These are phyloP conservation scores for Pristionchus arcanus DNA, from an alignment of 2,888 invertebrate genomes.

Conservation along the genomic window DNA sequence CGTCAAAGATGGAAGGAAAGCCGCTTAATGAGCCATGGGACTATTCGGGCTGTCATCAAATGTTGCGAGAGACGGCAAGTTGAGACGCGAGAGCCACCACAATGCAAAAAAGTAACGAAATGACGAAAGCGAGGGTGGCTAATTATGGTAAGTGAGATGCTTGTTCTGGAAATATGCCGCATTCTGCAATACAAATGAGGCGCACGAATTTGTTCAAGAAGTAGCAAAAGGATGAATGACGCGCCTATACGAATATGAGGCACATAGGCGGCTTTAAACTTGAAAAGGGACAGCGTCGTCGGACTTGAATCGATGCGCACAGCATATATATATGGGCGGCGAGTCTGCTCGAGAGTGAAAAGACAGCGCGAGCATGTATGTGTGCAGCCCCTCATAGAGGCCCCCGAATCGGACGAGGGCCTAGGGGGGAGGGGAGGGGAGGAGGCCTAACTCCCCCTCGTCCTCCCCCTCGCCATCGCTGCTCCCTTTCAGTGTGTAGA, in stretches of 20 bases:
- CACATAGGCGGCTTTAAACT: not conserved
- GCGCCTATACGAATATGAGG: too few relatives aligned
- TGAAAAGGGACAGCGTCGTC: not conserved
- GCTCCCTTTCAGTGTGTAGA: constrained; percentile 37
- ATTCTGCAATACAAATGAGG: not conserved
- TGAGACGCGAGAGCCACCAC: too few relatives aligned
- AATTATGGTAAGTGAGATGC: constrained; percentile 7
- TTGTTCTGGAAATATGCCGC: too few relatives aligned
- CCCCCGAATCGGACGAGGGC: constrained; percentile 8
- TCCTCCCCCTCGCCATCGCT: not conserved
- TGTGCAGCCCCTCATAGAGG: constrained; percentile 39
- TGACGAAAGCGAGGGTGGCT: not conserved
- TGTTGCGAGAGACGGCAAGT: not conserved
- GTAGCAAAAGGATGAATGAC: too few relatives aligned
- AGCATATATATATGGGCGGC: not conserved
- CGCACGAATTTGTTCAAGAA: too few relatives aligned
- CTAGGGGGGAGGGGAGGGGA: not conserved
- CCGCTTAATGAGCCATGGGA: not conserved
- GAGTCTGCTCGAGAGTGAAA: constrained; percentile 16
- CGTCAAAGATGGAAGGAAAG: not conserved
- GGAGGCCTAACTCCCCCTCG: constrained; percentile 2
- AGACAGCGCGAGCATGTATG: not conserved
- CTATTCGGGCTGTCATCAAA: not conserved
- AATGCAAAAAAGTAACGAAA: not conserved
- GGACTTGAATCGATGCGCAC: constrained; percentile 12